These are phyloP conservation scores for Botia kubotai DNA, from an alignment of 2,797 vertebrate genomes.

Conservation along the genomic window DNA sequence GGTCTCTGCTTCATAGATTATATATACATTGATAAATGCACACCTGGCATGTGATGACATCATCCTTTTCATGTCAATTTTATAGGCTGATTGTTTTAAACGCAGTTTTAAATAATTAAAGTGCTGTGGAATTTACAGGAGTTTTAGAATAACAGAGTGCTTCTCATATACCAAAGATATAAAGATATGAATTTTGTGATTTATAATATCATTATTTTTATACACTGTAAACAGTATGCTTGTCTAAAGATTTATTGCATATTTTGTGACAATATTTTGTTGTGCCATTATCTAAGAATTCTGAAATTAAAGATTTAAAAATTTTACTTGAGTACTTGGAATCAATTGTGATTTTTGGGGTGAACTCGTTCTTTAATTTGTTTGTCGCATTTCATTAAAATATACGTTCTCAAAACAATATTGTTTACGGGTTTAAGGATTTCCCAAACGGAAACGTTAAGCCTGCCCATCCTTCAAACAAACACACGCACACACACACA, in stretches of 20 bases:
- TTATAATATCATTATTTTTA: neutral
- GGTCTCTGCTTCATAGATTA: constrained; percentile 35
- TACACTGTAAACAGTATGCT: neutral
- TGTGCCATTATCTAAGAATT: no score
- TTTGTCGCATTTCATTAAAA: no score
- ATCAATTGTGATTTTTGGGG: no score
- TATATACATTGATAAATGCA: constrained; percentile 35
- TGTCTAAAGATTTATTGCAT: no score
- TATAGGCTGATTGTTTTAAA: no score
- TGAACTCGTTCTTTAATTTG: no score
- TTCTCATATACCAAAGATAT: neutral
- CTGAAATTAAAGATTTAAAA: no score
- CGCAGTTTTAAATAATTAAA: constrained; percentile 10
- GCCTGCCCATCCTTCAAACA: neutral
- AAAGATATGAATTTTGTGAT: neutral
- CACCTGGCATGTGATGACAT: constrained; percentile 18
- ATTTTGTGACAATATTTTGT: no score
- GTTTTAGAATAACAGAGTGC: neutral
- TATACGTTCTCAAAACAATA: neutral
- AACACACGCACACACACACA: neutral
- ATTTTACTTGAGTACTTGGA: no score
- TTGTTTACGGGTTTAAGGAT: neutral
- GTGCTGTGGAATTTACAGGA: constrained; percentile 23
- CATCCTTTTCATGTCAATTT: no score
- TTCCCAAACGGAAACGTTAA: neutral